Conservation (phyloP, 2,888 invertebrate genomes). For the Pammene aurita region DNA sequence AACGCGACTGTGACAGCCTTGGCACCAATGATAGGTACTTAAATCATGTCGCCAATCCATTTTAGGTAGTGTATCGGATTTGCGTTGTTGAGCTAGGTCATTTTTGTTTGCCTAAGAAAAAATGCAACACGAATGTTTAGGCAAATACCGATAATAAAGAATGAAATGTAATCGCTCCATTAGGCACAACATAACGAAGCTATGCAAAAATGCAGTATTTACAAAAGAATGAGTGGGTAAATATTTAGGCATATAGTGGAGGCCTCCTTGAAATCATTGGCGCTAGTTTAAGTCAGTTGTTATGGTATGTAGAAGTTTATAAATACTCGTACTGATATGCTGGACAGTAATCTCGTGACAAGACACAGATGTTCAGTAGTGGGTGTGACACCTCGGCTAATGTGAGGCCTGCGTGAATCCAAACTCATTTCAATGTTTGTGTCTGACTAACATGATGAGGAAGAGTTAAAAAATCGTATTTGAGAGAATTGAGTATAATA, state of each 20-base stretch:
- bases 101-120: too few species aligned
- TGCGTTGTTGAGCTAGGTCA: too few species aligned
- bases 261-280: slow-evolving; percentile 15
- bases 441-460: neutral
- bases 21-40: too few species aligned
- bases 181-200: too few species aligned
- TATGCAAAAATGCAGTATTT: neutral
- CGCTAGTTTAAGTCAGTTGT: slow-evolving; percentile 36
- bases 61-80: too few species aligned
- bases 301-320: slow-evolving; percentile 37
- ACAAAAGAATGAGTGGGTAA: neutral
- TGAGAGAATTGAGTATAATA: neutral
- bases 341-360: slow-evolving; percentile 38
- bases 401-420: slow-evolving; percentile 26
- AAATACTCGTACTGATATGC: slow-evolving; percentile 31
- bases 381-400: slow-evolving; percentile 39
- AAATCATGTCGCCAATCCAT: too few species aligned
- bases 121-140: too few species aligned
- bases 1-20: too few species aligned
- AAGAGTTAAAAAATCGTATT: neutral
- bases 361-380: slow-evolving; percentile 39
- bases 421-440: slow-evolving; percentile 19
- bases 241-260: slow-evolving; percentile 1
- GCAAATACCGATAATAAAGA: too few species aligned
- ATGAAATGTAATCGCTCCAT: too few species aligned